phyloP scores from a whole-genome alignment of 2,113 vertebrate species.

The Thamnophis sirtalis region DNA sequence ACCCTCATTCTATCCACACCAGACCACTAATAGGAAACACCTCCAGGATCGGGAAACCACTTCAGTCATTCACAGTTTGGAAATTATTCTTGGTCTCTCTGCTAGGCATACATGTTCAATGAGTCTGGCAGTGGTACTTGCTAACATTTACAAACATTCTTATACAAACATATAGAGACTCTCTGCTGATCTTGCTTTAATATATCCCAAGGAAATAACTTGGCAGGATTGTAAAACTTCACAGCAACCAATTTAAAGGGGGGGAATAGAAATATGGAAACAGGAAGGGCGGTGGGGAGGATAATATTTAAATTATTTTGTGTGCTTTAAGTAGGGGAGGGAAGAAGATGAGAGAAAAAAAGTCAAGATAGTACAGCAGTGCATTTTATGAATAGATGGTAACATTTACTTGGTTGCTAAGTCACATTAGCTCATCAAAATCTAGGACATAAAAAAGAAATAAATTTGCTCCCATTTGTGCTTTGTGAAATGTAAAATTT shows the following conservation, averaged over 20 bases:
- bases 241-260: constrained; percentile 53
- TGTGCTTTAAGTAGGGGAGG: neutral
- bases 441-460: neutral
- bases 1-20: constrained; percentile 1
- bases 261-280: constrained; percentile 32
- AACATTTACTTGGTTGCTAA: neutral
- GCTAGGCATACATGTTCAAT: constrained; percentile 56
- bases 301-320: neutral
- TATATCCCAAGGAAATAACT: constrained; percentile 72
- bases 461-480: neutral
- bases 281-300: neutral
- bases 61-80: constrained; percentile 62
- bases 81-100: constrained; percentile 61
- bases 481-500: neutral
- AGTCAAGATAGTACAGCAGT: neutral
- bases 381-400: neutral
- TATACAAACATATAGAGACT: constrained; percentile 60
- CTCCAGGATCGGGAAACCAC: constrained; percentile 53
- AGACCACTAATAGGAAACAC: constrained; percentile 42
- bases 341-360: neutral
- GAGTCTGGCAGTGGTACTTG: constrained; percentile 58
- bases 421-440: neutral
- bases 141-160: constrained; percentile 70
- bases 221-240: constrained; percentile 67
- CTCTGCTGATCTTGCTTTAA: constrained; percentile 69